Percentiles rank a stretch among this genome's conserved stretches.
Evolutionary conservation across 2,113 vertebrate species (phyloP).

Genomic region (Rhabdornis inornatus): DNA sequence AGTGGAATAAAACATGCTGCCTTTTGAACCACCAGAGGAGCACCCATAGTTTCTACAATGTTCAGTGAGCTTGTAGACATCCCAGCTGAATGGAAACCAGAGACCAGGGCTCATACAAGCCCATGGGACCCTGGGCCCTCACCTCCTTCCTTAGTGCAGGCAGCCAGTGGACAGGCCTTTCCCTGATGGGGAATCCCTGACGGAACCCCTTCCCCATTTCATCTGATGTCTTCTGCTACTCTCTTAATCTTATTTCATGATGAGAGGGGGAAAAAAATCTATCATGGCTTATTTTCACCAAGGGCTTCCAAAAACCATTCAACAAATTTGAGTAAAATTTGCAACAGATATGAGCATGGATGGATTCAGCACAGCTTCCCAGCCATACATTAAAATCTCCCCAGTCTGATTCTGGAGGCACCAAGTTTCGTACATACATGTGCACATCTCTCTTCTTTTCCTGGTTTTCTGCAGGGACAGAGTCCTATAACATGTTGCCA

Average conservation of each 20-base stretch:
- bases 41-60: accelerated
- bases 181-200: not conserved
- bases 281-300: not conserved
- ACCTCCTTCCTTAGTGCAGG: not conserved
- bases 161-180: not conserved
- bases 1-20: not conserved
- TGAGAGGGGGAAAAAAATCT: accelerated
- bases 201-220: not conserved
- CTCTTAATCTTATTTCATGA: not conserved
- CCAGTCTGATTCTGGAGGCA: not conserved
- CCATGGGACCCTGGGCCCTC: accelerated
- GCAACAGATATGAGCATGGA: not conserved
- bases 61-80: not conserved
- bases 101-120: not conserved
- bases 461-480: not conserved
- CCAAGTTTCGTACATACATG: not conserved
- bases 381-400: not conserved
- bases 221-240: not conserved
- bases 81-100: not conserved
- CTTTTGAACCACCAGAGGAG: not conserved
- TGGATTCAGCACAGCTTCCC: not conserved
- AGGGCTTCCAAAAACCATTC: not conserved
- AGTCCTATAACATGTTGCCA: accelerated
- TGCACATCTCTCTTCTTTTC: not conserved
- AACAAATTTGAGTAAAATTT: not conserved